These are phyloP conservation scores for Phenganax subtilis DNA, from an alignment of 92 coral and sea anemone genomes.

Conservation along the genomic window DNA sequence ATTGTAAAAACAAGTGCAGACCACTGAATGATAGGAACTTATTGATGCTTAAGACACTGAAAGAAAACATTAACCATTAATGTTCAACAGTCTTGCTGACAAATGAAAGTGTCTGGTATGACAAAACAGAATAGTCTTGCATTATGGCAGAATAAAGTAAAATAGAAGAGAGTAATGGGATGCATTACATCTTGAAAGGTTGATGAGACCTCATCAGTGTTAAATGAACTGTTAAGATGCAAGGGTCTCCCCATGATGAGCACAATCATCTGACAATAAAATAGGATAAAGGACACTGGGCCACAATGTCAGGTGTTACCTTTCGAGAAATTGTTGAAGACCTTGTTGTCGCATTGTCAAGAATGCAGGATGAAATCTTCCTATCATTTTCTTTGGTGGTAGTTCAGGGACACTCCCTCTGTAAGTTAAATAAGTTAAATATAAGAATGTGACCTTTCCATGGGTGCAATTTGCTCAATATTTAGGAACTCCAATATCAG, in stretches of 20 bases:
- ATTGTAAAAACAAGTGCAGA: slow-evolving; percentile 90
- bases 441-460: neutral
- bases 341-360: slow-evolving; percentile 67
- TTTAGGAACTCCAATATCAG: neutral
- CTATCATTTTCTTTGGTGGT: slow-evolving; percentile 76
- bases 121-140: too few relatives aligned
- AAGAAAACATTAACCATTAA: slow-evolving; percentile 4
- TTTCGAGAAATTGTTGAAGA: slow-evolving; percentile 59
- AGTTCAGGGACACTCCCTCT: slow-evolving; percentile 61
- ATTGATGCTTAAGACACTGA: slow-evolving; percentile 61
- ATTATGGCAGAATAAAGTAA: too few relatives aligned
- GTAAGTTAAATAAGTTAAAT: neutral
- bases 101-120: too few relatives aligned
- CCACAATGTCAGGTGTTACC: slow-evolving; percentile 42
- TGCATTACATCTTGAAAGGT: too few relatives aligned
- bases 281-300: too few relatives aligned
- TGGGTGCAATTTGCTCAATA: neutral
- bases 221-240: too few relatives aligned
- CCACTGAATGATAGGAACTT: slow-evolving; percentile 79
- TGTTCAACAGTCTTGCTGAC: neutral
- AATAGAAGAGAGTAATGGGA: too few relatives aligned
- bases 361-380: slow-evolving; percentile 70
- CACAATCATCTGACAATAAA: too few relatives aligned
- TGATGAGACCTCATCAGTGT: too few relatives aligned
- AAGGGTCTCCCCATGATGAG: too few relatives aligned